Base-by-base conservation (phyloP, 2,888 invertebrate species). In the Sarcophaga subvicina region DNA sequence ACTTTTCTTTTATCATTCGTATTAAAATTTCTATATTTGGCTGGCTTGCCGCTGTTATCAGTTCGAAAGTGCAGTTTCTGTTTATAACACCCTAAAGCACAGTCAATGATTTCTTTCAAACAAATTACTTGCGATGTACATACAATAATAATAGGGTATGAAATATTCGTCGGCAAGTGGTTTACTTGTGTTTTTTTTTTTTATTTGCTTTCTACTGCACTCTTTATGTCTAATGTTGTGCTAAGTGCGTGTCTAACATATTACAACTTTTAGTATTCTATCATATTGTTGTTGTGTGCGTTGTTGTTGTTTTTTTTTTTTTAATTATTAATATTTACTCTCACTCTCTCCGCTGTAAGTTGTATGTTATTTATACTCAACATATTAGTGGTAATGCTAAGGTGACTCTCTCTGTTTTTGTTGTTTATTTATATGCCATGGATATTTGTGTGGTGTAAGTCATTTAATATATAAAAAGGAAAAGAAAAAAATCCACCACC, bases 201-300 rank as follows among this genome's bases (percentile, higher is more conserved):
- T 75, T 66, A 4, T 54, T 73, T 66, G n/a, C 14, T 78, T 4
- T 69, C 70, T 73, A 70, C 73, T 54, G 62, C 17, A 17, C 54
- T 17, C 17, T 17, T 12, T 17, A 17, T 54, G 54, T 54, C 54
- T 54, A 54, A 17, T 54, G 47, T 20, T 59, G 76, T 67, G 84
- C 69, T 80, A 85, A 80, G 80, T 80, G 84, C 80, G 71, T 76
- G 66, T 80, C 84, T 85, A 80, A 80, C 75, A 76, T 76, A 54
- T 54, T 54, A 80, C 71, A 84, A 84, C 73, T 37, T 63, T 78
- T 79, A 67, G 20, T 67, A 20, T 27, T 67, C 37, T 47, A n/a
- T 67, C 45, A 67, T 47, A n/a, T 67, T 17, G 45, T 45, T 11
- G 14, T n/a, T 67, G n/a, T 17, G 8, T 22, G 12, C 10, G 47